A percentile compares a stretch with the other conserved stretches of the same genome.
Evolutionary conservation across 1,140 invertebrate species (phyloP).

Genomic region (Ostrea denselamellosa): DNA sequence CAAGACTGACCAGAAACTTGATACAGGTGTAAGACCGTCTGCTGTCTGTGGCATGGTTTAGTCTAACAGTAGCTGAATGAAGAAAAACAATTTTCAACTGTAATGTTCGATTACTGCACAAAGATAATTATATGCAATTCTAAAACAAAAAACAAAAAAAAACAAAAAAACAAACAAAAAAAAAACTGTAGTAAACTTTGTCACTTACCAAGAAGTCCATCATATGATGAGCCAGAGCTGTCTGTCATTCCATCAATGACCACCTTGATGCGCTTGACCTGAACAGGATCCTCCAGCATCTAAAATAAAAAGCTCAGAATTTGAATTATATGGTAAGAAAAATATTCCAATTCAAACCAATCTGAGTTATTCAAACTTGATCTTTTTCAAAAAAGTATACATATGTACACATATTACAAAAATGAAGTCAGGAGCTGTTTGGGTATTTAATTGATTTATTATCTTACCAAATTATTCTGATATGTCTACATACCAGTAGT

Average conservation of each 20-base stretch:
- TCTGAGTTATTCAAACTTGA: no score
- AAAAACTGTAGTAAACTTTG: neutral
- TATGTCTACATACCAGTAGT: slow-evolving; percentile 74
- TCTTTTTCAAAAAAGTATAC: no score
- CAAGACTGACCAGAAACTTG: slow-evolving; percentile 79
- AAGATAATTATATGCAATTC: no score
- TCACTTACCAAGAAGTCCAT: slow-evolving; percentile 78
- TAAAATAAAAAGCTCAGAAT: neutral
- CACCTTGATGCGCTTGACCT: slow-evolving; percentile 76
- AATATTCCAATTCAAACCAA: no score
- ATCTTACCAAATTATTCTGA: neutral
- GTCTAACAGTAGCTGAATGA: slow-evolving; percentile 74
- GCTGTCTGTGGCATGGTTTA: slow-evolving; percentile 78
- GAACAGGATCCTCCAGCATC: slow-evolving; percentile 77
- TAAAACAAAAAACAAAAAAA: no score
- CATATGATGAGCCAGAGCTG: slow-evolving; percentile 73
- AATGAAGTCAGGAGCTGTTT: neutral
- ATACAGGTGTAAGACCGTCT: slow-evolving; percentile 80
- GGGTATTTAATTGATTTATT: no score
- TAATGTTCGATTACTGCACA: neutral
- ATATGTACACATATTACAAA: neutral
- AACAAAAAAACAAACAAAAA: no score
- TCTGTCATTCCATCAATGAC: slow-evolving; percentile 78
- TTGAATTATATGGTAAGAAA: no score
- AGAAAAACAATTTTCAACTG: neutral